phyloP scores from a whole-genome alignment of 2,113 vertebrate species.

The Cephalopterus ornatus region DNA sequence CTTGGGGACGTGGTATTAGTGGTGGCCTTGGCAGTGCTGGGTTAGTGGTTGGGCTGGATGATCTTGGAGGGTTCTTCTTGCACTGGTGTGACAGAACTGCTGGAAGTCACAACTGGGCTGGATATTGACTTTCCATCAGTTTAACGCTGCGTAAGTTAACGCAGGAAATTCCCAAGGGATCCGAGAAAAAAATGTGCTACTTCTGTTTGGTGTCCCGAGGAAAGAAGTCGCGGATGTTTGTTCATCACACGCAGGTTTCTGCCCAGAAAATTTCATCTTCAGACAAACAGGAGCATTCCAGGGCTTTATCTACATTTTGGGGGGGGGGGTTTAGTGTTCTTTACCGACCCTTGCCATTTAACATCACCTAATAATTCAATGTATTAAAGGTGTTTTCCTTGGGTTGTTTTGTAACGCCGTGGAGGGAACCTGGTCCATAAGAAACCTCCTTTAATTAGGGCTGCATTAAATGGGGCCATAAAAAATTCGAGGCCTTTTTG shows the following conservation, averaged over 20 bases:
- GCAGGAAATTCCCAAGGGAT: no score
- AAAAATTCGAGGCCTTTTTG: neutral
- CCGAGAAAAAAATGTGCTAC: no score
- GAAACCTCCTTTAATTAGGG: neutral
- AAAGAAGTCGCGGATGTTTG: no score
- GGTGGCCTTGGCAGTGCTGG: neutral
- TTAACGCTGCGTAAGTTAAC: no score
- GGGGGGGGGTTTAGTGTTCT: rapidly evolving
- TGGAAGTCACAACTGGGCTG: no score
- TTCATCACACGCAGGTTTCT: no score
- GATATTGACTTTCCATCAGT: no score
- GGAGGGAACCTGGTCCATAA: neutral
- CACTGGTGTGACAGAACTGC: no score
- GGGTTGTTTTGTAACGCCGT: rapidly evolving
- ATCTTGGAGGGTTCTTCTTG: neutral
- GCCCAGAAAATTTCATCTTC: neutral
- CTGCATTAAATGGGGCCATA: neutral
- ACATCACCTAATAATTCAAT: neutral
- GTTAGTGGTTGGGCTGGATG: rapidly evolving
- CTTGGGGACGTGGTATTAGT: neutral
- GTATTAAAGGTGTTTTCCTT: neutral
- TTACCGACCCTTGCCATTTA: neutral
- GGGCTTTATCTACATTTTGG: neutral
- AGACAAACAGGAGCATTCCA: neutral
- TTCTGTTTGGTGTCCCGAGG: no score